These are phyloP conservation scores for Bubo blakistoni DNA, from an alignment of 2,113 vertebrate species.

Conservation along the genomic window DNA sequence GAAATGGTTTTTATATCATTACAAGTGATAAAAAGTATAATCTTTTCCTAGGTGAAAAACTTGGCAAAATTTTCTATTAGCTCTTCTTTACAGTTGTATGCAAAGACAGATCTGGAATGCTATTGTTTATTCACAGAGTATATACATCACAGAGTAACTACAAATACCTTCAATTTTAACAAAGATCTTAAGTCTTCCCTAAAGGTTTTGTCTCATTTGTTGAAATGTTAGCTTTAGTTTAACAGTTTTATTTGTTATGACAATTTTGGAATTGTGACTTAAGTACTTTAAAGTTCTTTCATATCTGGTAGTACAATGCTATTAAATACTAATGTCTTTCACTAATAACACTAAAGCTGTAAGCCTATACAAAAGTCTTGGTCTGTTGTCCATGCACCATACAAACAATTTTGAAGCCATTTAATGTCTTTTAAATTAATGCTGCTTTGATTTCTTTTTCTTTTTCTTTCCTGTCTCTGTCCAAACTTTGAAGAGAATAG, in stretches of 20 bases:
- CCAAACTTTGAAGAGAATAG: not conserved
- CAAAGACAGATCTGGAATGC: not conserved
- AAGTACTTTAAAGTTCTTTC: not conserved
- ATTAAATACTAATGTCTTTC: not conserved
- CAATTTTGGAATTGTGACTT: not conserved
- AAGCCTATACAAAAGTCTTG: not conserved
- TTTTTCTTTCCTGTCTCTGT: not conserved
- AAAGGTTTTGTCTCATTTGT: not conserved
- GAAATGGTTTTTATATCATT: not conserved
- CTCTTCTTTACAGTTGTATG: not conserved
- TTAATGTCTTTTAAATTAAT: not conserved
- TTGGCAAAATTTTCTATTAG: not conserved
- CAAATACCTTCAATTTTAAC: not conserved
- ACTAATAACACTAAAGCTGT: not conserved
- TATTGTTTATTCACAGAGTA: not conserved
- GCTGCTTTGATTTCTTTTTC: not conserved
- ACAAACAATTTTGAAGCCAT: not conserved
- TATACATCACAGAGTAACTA: not conserved
- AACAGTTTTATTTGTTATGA: not conserved
- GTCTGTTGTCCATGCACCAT: not conserved
- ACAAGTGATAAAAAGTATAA: not conserved
- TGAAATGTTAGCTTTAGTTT: not conserved
- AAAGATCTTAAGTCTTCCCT: not conserved
- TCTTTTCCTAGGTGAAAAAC: not conserved
- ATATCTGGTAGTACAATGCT: not conserved